phyloP scores from a whole-genome alignment of 2,888 invertebrate genomes.

The Lasioglossum lativentre region DNA sequence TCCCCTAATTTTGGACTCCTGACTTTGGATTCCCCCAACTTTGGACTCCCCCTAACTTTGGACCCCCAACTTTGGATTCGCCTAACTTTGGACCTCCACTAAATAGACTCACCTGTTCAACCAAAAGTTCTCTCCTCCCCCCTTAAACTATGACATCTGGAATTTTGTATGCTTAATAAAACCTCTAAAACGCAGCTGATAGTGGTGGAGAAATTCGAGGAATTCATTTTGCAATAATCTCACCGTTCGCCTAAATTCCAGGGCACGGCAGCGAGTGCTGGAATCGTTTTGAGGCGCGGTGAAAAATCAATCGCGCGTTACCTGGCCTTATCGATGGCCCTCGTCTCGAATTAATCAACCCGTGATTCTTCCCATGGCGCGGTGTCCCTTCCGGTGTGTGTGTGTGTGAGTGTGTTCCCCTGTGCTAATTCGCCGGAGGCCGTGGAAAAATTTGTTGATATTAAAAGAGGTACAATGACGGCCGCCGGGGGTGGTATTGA shows the following conservation, averaged over 20 bases:
- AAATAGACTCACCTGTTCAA: too few relatives aligned
- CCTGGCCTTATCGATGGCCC: not conserved
- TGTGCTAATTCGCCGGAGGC: not conserved
- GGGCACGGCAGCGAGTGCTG: not conserved
- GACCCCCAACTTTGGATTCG: too few relatives aligned
- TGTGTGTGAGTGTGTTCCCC: too few relatives aligned
- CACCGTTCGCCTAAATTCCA: not conserved
- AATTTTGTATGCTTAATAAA: not conserved
- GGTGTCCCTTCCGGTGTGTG: too few relatives aligned
- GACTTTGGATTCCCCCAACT: too few relatives aligned
- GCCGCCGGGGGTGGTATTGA: constrained; percentile 45
- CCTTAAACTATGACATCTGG: not conserved
- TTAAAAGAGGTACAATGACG: constrained; percentile 5
- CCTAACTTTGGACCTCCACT: too few relatives aligned
- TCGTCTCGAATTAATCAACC: constrained; percentile 1
- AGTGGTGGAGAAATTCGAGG: too few relatives aligned
- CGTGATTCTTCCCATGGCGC: not conserved
- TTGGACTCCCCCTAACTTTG: too few relatives aligned
- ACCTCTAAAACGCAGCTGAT: too few relatives aligned
- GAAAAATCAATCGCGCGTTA: not conserved
- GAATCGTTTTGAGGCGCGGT: not conserved
- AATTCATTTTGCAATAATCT: not conserved
- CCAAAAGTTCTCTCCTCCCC: too few relatives aligned
- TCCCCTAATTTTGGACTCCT: too few relatives aligned
- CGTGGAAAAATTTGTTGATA: constrained; percentile 24